Evolutionary conservation across 2,113 vertebrate species (phyloP).

Genomic region (Syrmaticus mikado): DNA sequence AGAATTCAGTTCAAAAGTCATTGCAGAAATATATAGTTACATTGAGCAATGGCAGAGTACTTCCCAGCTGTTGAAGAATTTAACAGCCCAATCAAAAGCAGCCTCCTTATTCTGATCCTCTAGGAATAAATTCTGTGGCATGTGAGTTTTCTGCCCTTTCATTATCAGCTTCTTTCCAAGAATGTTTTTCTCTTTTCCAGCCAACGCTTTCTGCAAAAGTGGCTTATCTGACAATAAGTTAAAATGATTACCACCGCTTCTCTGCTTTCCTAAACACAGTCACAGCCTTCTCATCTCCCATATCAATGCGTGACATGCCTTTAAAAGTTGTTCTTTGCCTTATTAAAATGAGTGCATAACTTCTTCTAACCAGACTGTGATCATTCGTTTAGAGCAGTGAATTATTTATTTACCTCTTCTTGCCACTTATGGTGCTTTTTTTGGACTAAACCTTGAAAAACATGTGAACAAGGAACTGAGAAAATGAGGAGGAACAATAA

Average conservation of each 20-base stretch:
- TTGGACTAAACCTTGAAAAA: background rate
- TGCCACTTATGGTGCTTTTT: background rate
- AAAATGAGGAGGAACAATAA: background rate
- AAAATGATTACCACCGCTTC: background rate
- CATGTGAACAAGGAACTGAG: background rate
- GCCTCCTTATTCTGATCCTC: background rate
- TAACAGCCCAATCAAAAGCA: background rate
- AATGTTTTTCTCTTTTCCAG: background rate
- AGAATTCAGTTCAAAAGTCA: conserved; percentile 1
- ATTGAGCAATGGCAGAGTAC: background rate
- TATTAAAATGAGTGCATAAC: background rate
- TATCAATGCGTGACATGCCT: background rate
- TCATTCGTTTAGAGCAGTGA: background rate
- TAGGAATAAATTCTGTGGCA: background rate
- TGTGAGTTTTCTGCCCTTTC: background rate
- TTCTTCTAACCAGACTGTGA: background rate
- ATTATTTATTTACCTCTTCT: background rate
- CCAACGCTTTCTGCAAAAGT: background rate
- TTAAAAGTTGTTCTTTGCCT: background rate
- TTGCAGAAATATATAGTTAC: background rate
- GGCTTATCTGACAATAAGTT: background rate
- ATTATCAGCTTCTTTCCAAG: background rate
- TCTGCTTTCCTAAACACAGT: background rate
- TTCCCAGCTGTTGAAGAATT: background rate
- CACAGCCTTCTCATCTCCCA: background rate